These are phyloP conservation scores for Acarapis woodi DNA, from an alignment of 1,140 invertebrate genomes.

Conservation along the genomic window DNA sequence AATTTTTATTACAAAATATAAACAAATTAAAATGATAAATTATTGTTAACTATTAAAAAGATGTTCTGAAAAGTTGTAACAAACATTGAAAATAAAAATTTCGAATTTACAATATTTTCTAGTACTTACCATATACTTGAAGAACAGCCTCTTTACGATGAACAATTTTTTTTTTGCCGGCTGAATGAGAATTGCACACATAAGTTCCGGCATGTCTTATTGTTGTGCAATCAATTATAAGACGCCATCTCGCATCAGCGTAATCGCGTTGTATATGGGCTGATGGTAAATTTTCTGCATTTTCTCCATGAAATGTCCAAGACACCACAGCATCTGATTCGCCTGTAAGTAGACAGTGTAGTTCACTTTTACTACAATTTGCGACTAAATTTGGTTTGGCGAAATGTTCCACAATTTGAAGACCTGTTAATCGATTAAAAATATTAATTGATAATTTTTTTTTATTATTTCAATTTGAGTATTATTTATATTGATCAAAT, in stretches of 20 bases:
- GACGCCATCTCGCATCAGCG: constrained; percentile 9
- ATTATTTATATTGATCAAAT: too few species aligned
- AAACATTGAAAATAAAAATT: not conserved
- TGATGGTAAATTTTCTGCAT: constrained; percentile 12
- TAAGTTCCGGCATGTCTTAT: constrained; percentile 11
- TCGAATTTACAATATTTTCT: not conserved
- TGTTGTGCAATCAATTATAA: constrained; percentile 11
- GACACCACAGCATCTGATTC: constrained; percentile 10
- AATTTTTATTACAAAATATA: too few species aligned
- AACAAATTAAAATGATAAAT: not conserved
- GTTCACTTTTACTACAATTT: constrained; percentile 11
- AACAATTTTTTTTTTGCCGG: constrained; percentile 12
- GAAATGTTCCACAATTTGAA: constrained; percentile 11
- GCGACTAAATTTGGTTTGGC: constrained; percentile 11
- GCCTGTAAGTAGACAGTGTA: constrained; percentile 11
- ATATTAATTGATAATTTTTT: too few species aligned
- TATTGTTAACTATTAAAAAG: not conserved
- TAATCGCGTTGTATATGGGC: constrained; percentile 9
- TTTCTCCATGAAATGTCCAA: constrained; percentile 14
- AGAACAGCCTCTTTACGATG: constrained; percentile 13
- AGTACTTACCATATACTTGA: constrained; percentile 13
- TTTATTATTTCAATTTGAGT: too few species aligned
- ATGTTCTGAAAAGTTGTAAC: too few species aligned
- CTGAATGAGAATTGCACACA: constrained; percentile 11
- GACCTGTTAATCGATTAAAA: too few species aligned